These are phyloP conservation scores for Cirrhinus mrigala DNA, from an alignment of 2,797 vertebrate species.

Conservation along the genomic window DNA sequence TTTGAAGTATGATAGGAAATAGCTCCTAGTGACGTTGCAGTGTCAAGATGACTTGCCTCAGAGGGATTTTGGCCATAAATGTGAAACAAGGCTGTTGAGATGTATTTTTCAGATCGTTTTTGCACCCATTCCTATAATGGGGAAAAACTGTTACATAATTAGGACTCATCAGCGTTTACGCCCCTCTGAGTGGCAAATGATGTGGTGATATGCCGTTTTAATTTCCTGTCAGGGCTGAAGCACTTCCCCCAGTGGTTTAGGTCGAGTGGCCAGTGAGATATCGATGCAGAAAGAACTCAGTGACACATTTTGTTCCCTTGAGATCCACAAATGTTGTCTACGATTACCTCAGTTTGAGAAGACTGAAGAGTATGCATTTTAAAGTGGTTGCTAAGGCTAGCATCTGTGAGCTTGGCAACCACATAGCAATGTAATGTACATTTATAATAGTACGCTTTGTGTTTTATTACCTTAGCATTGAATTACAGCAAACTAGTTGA, in stretches of 20 bases:
- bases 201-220: constrained; percentile 11
- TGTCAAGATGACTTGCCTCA: neutral
- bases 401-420: neutral
- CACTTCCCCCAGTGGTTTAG: constrained; percentile 5
- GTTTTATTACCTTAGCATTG: no score
- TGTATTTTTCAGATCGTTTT: neutral
- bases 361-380: neutral
- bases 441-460: neutral
- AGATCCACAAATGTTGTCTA: constrained; percentile 35
- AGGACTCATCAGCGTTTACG: constrained; percentile 16
- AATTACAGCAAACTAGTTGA: no score
- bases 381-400: neutral
- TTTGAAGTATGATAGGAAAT: neutral
- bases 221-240: constrained; percentile 35
- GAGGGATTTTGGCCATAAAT: neutral
- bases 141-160: neutral
- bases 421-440: neutral
- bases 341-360: constrained; percentile 5
- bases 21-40: neutral
- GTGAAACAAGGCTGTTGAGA: neutral
- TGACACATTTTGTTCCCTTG: neutral
- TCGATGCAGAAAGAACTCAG: neutral
- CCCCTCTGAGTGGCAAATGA: constrained; percentile 20
- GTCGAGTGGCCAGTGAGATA: constrained; percentile 29
- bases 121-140: neutral